Evolutionary conservation across 2,888 invertebrate genomes (phyloP).

Genomic region (Drosophila histrio): DNA sequence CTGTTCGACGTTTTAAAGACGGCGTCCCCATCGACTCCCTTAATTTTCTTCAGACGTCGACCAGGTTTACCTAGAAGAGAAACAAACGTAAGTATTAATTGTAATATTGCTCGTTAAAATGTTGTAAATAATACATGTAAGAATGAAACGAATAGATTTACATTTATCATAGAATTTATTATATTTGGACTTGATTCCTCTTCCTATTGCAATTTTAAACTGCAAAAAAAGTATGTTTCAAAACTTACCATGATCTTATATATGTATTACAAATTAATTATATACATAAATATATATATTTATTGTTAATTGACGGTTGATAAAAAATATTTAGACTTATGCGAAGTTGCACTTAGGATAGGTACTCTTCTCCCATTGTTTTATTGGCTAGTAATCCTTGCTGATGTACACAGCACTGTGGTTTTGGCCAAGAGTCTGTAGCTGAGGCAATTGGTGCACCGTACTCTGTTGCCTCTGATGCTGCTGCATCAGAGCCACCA

Average conservation of each 20-base stretch:
- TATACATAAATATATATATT: constrained; percentile 14
- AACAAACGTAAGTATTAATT: not conserved
- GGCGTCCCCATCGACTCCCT: constrained; percentile 46
- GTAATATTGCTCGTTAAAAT: not conserved
- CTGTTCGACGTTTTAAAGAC: constrained; percentile 21
- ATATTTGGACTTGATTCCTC: not conserved
- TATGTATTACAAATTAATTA: constrained; percentile 1
- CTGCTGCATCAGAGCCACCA: constrained; percentile 66
- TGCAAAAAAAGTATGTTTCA: not conserved
- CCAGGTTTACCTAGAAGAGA: constrained; percentile 32
- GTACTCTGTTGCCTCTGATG: constrained; percentile 46
- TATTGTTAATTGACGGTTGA: constrained; percentile 34
- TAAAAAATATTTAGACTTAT: constrained; percentile 42
- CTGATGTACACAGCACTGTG: constrained; percentile 60
- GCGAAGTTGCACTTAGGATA: constrained; percentile 57
- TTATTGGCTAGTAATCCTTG: constrained; percentile 55
- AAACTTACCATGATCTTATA: constrained; percentile 7
- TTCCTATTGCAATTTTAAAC: not conserved
- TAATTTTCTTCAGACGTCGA: constrained; percentile 1
- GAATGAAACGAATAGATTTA: not conserved
- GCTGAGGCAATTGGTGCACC: constrained; percentile 34
- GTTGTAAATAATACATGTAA: not conserved
- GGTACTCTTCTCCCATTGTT: constrained; percentile 43
- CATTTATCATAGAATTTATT: not conserved
- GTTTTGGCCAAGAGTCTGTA: constrained; percentile 31